Evolutionary conservation across 2,888 invertebrate genomes (phyloP), one percentile per base, ranked within the genome.

Genomic region (Agapostemon virescens): DNA sequence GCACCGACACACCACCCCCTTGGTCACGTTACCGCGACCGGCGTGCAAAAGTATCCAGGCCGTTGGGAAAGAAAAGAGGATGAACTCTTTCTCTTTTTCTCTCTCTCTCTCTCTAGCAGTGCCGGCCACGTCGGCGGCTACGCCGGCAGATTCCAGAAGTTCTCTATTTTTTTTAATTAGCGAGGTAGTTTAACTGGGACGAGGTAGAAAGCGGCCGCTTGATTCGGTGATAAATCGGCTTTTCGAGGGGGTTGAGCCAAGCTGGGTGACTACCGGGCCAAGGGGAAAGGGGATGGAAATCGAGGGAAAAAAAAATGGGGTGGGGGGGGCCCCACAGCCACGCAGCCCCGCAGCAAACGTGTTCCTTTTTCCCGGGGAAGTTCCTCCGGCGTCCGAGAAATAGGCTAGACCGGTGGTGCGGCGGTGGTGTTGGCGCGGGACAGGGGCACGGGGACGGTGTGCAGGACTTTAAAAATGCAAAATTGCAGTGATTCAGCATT

Each of bases 401-500:
- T 61, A 69, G 74, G 71, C 71, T 70, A 49, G 42, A 69, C 70
- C 80, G 30, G 67, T 4, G 55, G 55, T 23, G 52, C 5, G 15
- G 63, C 20, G n/a, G 49, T 49, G 49, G 49, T 49, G 38, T 55
- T 4, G n/a, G 3, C 20, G n/a, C 4, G 64, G 23, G 7, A n/a
- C n/a, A n/a, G 40, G 4, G 40, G 20, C n/a, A n/a, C n/a, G n/a
- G 30, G 66, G 17, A 1, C 11, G 49, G 49, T 49, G 55, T 61
- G 66, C 58, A 55, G 72, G 61, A 78, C 74, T 72, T 83, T 83
- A 78, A 81, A 83, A 78, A 83, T 83, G 82, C 75, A 83, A 81
- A 81, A 81, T 78, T 74, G 74, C 72, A 69, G 82, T 81, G 81
- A 83, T 83, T 83, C 81, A 81, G 78, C 82, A 69, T 83, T 83